Conservation (phyloP, 2,113 vertebrate species). For the Buteo buteo region DNA sequence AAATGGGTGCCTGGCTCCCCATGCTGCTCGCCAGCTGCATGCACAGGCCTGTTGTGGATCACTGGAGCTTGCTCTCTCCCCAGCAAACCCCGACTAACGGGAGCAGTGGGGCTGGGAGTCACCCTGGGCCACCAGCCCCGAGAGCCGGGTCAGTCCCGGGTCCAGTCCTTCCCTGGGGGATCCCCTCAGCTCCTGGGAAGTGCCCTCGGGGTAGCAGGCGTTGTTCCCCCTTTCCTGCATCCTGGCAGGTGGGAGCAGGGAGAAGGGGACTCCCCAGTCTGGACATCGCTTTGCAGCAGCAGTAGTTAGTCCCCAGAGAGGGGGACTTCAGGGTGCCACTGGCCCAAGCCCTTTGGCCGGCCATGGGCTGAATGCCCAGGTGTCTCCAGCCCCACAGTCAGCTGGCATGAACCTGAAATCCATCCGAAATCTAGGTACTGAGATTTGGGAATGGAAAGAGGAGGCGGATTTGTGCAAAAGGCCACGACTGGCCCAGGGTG, state of each 20-base stretch:
- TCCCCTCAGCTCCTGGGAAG: background rate
- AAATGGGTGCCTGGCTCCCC: background rate
- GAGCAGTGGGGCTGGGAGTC: background rate
- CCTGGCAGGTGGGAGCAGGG: background rate
- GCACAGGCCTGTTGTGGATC: background rate
- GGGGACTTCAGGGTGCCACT: background rate
- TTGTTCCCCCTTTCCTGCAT: background rate
- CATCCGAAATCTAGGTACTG: background rate
- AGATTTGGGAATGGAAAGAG: background rate
- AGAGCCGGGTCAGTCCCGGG: background rate
- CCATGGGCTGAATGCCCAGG: background rate
- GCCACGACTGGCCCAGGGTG: background rate
- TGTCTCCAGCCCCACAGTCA: background rate
- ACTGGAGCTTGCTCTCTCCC: background rate
- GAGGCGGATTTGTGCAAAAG: background rate
- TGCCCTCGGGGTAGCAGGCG: fast-evolving
- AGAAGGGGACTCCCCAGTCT: background rate
- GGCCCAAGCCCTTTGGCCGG: background rate
- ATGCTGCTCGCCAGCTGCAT: background rate
- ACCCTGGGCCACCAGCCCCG: background rate
- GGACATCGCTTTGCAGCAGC: background rate
- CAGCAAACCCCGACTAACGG: background rate
- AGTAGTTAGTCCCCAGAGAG: background rate
- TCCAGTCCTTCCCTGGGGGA: background rate
- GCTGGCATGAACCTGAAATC: background rate